Conservation (phyloP, 2,888 invertebrate species). For the Pheosia tremula region DNA sequence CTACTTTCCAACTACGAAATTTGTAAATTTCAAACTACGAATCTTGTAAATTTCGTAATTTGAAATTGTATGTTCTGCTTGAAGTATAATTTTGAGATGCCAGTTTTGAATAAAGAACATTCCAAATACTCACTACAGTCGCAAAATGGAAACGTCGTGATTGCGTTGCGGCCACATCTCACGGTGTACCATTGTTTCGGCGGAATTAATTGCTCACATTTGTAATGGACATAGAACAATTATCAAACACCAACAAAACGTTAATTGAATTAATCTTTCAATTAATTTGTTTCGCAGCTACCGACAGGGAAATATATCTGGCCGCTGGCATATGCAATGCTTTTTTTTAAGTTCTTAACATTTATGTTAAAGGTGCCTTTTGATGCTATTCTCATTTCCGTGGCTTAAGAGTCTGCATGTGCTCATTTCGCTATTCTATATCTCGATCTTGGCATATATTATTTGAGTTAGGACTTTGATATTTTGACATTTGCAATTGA, state of each 20-base stretch:
- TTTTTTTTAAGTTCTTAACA: not conserved
- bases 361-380: not conserved
- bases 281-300: slow-evolving; percentile 17
- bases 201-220: slow-evolving; percentile 38
- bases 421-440: too few relatives aligned
- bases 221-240: slow-evolving; percentile 47
- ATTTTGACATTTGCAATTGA: too few relatives aligned
- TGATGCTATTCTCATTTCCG: too few relatives aligned
- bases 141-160: slow-evolving; percentile 22
- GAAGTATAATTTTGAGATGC: not conserved
- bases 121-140: not conserved
- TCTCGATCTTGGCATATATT: too few relatives aligned
- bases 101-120: too few relatives aligned
- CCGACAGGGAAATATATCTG: slow-evolving; percentile 11
- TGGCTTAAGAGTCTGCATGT: too few relatives aligned
- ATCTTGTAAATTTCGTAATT: not conserved
- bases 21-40: not conserved
- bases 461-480: too few relatives aligned
- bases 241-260: slow-evolving; percentile 27
- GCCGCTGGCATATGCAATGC: not conserved
- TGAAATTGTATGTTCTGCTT: slow-evolving; percentile 26
- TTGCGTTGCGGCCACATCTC: slow-evolving; percentile 47
- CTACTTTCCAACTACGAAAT: too few relatives aligned
- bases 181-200: slow-evolving; percentile 53
- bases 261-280: slow-evolving; percentile 27